Base-by-base conservation (phyloP, 2,797 vertebrate species). In the Denticeps clupeoides region DNA sequence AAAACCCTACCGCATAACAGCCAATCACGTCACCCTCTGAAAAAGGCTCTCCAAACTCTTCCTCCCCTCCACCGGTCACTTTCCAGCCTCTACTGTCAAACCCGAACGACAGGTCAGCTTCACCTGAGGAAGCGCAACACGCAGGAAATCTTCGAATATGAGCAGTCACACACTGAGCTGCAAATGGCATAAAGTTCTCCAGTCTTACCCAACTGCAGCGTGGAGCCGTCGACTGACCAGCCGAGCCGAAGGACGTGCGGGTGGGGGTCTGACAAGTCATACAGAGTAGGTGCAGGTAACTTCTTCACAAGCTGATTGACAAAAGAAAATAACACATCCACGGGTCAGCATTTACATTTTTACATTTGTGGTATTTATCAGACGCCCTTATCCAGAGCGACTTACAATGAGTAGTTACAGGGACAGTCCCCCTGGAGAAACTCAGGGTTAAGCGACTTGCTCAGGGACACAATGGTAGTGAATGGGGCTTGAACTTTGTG, bases 1-100 rank as follows among this genome's bases (percentile, higher is more conserved):
- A n/a, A n/a, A n/a, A n/a, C n/a, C 87, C 85, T 59, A 95, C 91
- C 56, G 80, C 86, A 44, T 87, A 91, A 69, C 89, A 93, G 53
- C 91, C 87, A 45, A 95, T 76, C 54, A 93, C 83, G 58, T 95
- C 91, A 11, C 81, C 85, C 52, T 86, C 87, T 27, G 79, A 83
- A 51, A 89, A 82, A 7, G 65, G 59, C 60, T 91, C 85, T 32
- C 88, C 91, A 65, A 85, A 95, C 6, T 78, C 74, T 45, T 87
- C 83, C 56, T 83, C 82, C 3, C 70, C 74, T 60, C 83, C 80
- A 16, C 60, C 74, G 2, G 80, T 82, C 40, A 86, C 82, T 60
- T 85, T 89, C 62, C 79, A 81, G 46, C 87, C 84, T 3, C 67
- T 52, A 2, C 81, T 70, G 60, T 92, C 90, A 41, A 86, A 93